phyloP scores from a whole-genome alignment of 2,113 vertebrate genomes.

The Carassius auratus region DNA sequence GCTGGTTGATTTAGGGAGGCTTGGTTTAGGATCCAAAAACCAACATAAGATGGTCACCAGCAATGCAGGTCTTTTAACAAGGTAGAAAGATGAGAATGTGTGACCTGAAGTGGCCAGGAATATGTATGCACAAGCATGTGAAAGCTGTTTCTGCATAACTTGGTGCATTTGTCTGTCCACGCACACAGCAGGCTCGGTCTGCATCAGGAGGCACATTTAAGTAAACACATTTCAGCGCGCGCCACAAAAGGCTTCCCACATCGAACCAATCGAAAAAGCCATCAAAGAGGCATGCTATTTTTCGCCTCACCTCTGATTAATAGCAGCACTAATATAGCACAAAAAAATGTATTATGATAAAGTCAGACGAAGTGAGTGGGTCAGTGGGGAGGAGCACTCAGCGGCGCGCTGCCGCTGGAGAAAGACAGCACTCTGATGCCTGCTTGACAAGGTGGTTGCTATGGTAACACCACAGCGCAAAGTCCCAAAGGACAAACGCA shows the following conservation, averaged over 20 bases:
- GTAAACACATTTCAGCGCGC: slow-evolving; percentile 9
- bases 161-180: background rate
- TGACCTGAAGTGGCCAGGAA: background rate
- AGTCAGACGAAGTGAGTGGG: slow-evolving; percentile 41
- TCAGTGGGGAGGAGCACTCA: slow-evolving; percentile 40
- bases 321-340: slow-evolving; percentile 40
- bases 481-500: slow-evolving; percentile 58
- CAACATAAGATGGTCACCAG: background rate
- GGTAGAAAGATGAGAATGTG: background rate
- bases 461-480: slow-evolving; percentile 56
- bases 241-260: background rate
- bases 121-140: background rate
- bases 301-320: slow-evolving; percentile 30
- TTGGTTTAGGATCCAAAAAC: background rate
- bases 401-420: slow-evolving; percentile 16
- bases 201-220: background rate
- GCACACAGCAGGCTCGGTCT: background rate
- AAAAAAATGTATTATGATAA: slow-evolving; percentile 29
- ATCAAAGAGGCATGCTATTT: slow-evolving; percentile 35
- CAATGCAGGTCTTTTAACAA: background rate
- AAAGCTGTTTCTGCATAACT: background rate
- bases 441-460: slow-evolving; percentile 58
- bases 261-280: background rate
- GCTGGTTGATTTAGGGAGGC: background rate
- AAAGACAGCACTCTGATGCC: slow-evolving; percentile 44